A percentile compares a stretch with the other conserved stretches of the same genome.
Conservation (phyloP, 2,113 vertebrate genomes). For the Semicossyphus pulcher region DNA sequence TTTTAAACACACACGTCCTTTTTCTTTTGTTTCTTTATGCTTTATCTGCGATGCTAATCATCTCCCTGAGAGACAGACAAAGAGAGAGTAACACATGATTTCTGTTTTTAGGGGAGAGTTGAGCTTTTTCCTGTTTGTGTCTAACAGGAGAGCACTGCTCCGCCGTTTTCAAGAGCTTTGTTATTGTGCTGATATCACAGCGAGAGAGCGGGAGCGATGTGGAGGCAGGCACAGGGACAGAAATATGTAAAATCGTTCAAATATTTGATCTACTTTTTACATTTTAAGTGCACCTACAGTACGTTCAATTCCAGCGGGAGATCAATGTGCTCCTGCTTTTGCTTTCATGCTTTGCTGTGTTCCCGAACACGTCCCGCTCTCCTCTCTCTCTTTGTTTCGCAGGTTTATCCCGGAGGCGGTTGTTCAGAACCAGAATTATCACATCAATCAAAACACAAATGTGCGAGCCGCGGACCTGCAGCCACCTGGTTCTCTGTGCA, state of each 20-base stretch:
- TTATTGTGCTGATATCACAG: background rate
- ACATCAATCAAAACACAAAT: constrained; percentile 72
- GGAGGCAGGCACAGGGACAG: background rate
- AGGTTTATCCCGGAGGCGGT: constrained; percentile 66
- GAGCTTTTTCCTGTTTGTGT: background rate
- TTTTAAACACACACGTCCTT: background rate
- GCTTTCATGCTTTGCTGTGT: constrained; percentile 46
- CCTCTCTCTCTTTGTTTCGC: background rate
- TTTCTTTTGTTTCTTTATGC: background rate
- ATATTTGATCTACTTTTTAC: constrained; percentile 14
- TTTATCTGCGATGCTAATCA: background rate
- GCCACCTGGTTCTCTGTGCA: constrained; percentile 48
- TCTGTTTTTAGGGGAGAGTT: background rate
- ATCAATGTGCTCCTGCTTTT: constrained; percentile 32
- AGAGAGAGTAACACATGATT: background rate
- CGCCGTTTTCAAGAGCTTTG: background rate
- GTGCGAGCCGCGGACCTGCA: constrained; percentile 24
- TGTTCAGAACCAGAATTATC: constrained; percentile 72
- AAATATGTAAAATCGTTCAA: constrained; percentile 16
- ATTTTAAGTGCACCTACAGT: constrained; percentile 8
- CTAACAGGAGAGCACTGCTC: background rate
- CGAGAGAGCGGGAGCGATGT: background rate
- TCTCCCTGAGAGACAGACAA: constrained; percentile 35
- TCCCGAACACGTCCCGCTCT: background rate
- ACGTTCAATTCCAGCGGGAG: constrained; percentile 3